These are phyloP conservation scores for Sceloporus tristichus DNA, from an alignment of 2,113 vertebrate genomes.

Conservation along the genomic window DNA sequence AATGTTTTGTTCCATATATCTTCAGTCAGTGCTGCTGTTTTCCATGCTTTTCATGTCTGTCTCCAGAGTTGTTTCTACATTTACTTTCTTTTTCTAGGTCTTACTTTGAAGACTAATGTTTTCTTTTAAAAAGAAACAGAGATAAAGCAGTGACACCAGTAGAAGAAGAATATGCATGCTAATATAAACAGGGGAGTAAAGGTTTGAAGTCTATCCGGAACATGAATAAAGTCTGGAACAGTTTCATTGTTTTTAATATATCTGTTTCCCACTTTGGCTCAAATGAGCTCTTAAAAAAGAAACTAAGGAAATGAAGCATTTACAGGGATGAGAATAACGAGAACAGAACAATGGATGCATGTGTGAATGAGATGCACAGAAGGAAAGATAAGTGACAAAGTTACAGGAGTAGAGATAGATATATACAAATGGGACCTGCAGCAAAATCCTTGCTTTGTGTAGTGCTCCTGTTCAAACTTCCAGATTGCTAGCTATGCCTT, in stretches of 20 bases:
- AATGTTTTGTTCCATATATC: background rate
- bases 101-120: conserved; percentile 5
- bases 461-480: background rate
- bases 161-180: conserved; percentile 60
- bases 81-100: background rate
- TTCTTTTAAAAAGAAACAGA: conserved; percentile 39
- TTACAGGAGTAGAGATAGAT: background rate
- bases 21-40: background rate
- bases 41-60: accelerated
- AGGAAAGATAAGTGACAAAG: background rate
- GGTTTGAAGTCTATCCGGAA: conserved; percentile 61
- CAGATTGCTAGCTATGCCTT: background rate
- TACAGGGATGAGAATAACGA: conserved; percentile 10
- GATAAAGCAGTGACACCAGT: conserved; percentile 56
- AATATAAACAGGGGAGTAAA: conserved; percentile 55
- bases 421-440: background rate
- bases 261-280: conserved; percentile 50
- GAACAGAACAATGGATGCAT: conserved; percentile 1
- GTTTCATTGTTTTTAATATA: conserved; percentile 60
- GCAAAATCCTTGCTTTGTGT: background rate
- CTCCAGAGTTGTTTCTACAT: conserved; percentile 17
- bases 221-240: conserved; percentile 55
- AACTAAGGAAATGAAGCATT: conserved; percentile 15
- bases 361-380: background rate
- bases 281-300: conserved; percentile 21